Evolutionary conservation across 2,113 vertebrate species (phyloP), one percentile per base, ranked within the genome.

Genomic region (Lepus timidus): DNA sequence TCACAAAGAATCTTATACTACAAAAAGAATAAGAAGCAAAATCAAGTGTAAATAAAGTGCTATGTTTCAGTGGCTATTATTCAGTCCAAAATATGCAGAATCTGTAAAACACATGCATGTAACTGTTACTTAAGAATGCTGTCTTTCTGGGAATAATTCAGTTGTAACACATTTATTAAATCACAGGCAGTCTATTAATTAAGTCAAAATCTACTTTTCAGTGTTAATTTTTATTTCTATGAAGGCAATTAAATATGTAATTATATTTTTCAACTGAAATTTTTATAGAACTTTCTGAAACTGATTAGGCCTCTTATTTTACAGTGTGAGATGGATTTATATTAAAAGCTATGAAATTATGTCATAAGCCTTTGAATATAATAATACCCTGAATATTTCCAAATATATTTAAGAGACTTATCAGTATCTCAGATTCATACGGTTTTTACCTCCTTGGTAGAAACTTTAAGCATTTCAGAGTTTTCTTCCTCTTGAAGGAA

Each of bases 11-110:
- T 64, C 39, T 86, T 70, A 39, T 17, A 78, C 7, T 70, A 70
- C 25, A 80, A 64, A 96, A 75, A 83, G 55, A 91, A 39, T 17
- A 65, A 92, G 76, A 91, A 91, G 22, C 39, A 82, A 94, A 95
- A 83, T 49, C 13, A 95, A 78, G 75, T 88, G 6, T 67, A 89
- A 70, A 89, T 83, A 65, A 62, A 88, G 3, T 36, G 1, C 14
- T 75, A 4, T 78, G 20, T 73, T 91, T 94, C 33, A 20, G 6
- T 93, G 31, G 14, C 39, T 93, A 39, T 39, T 0, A 84, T 90
- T 68, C 90, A 31, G 96, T 79, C 44, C 20, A 29, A 81, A 90
- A 65, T 79, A 64, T 52, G 17, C 89, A 17, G 9, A 65, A 90
- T 49, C 17, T 31, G 27, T 62, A 67, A 95, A 62, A 67, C 9